Evolutionary conservation across 2,888 invertebrate genomes (phyloP).

Genomic region (Galerucella nymphaeae): DNA sequence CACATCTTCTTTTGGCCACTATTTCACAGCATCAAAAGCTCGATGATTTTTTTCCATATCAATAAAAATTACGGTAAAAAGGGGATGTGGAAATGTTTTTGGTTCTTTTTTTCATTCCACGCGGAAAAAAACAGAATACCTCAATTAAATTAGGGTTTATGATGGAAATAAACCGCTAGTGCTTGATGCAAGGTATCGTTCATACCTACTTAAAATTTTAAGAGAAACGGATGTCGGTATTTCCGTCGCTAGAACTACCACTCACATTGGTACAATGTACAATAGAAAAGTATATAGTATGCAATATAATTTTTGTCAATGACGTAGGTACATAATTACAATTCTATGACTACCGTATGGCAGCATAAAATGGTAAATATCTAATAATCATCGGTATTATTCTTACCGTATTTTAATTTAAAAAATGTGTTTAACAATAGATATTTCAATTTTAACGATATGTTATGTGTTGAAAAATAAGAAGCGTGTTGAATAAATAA

Average conservation of each 20-base stretch:
- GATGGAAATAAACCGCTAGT: neutral
- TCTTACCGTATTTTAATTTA: neutral
- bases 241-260: neutral
- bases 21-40: too few relatives aligned
- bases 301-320: conserved; percentile 9
- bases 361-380: neutral
- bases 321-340: neutral
- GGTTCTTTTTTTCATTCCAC: too few relatives aligned
- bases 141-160: too few relatives aligned
- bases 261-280: too few relatives aligned
- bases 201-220: neutral
- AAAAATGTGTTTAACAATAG: conserved; percentile 2
- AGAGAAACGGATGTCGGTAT: neutral
- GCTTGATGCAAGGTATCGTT: neutral
- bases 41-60: too few relatives aligned
- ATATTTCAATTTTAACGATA: conserved; percentile 4
- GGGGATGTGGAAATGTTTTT: too few relatives aligned
- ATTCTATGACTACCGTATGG: neutral
- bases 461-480: neutral
- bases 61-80: too few relatives aligned
- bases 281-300: neutral
- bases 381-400: conserved; percentile 3
- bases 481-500: conserved; percentile 1
- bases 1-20: too few relatives aligned
- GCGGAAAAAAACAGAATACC: too few relatives aligned